These are phyloP conservation scores for Thripadectes ignobilis DNA, from an alignment of 2,797 vertebrate species.

Conservation along the genomic window DNA sequence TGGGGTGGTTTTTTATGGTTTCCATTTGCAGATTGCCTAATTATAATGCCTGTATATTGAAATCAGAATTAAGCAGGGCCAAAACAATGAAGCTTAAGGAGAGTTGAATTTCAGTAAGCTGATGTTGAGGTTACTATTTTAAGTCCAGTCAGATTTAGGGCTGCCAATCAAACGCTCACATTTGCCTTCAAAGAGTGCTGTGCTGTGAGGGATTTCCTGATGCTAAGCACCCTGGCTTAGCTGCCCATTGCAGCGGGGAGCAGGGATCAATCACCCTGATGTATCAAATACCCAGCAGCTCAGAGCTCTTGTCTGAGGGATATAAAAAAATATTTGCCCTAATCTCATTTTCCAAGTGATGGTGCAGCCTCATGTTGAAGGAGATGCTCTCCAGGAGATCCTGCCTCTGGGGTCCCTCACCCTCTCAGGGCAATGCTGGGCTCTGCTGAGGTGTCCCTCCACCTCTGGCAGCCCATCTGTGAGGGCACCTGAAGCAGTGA, in stretches of 20 bases:
- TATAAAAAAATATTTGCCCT: not conserved
- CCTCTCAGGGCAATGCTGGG: accelerated
- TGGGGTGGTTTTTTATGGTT: not conserved
- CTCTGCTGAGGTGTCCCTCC: not conserved
- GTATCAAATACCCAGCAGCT: not conserved
- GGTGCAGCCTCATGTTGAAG: not conserved
- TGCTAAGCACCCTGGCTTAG: not conserved
- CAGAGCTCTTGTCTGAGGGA: not conserved
- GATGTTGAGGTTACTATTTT: not conserved
- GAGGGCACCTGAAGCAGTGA: not conserved
- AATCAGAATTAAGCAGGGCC: not conserved
- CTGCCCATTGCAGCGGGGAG: accelerated
- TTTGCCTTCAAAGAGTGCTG: constrained; percentile 11
- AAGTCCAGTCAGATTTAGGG: constrained; percentile 1
- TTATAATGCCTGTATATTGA: not conserved
- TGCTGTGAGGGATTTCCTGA: constrained; percentile 5
- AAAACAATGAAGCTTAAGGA: not conserved
- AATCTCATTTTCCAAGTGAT: not conserved
- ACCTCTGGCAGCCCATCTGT: accelerated
- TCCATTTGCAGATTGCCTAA: not conserved
- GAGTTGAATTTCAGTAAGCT: not conserved
- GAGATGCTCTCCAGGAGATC: not conserved
- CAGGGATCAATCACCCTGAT: accelerated
- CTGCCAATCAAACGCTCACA: constrained; percentile 33
- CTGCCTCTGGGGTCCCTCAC: accelerated